Conservation (phyloP, 2,797 vertebrate species). For the Onychomys arenicola region DNA sequence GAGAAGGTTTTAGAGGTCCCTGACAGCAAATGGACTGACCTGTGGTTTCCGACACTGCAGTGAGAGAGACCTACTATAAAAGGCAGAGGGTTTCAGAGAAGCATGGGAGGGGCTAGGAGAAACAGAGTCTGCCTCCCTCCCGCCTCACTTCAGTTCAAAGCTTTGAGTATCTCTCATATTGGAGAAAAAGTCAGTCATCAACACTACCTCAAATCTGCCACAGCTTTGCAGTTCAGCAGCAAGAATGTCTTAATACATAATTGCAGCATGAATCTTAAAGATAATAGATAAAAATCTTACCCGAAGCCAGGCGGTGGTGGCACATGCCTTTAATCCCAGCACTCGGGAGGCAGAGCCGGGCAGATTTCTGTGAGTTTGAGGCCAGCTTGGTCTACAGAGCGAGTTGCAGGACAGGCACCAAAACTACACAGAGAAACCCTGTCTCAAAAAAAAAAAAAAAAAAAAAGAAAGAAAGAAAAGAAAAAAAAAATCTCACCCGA, state of each 20-base stretch:
- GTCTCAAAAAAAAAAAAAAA: no score
- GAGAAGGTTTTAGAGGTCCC: background rate
- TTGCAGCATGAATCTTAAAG: no score
- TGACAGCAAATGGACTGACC: background rate
- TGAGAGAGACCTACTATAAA: background rate
- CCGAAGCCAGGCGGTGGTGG: no score
- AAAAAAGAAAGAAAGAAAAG: no score
- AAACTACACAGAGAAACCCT: no score
- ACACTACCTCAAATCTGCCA: background rate
- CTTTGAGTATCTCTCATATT: background rate
- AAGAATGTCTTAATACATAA: background rate
- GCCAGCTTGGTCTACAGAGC: no score
- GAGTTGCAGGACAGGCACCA: no score
- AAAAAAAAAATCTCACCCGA: no score
- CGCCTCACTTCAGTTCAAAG: background rate
- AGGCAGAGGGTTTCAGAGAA: background rate
- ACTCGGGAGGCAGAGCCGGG: no score
- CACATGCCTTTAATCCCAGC: no score
- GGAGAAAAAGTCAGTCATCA: background rate
- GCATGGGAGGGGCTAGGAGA: no score
- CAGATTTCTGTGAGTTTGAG: no score
- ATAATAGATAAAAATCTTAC: background rate
- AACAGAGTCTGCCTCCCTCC: background rate
- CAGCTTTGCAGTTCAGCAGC: background rate
- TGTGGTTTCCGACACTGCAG: background rate